Evolutionary conservation across 2,797 vertebrate species (phyloP), one percentile per base, ranked within the genome.

Genomic region (Anas georgica): DNA sequence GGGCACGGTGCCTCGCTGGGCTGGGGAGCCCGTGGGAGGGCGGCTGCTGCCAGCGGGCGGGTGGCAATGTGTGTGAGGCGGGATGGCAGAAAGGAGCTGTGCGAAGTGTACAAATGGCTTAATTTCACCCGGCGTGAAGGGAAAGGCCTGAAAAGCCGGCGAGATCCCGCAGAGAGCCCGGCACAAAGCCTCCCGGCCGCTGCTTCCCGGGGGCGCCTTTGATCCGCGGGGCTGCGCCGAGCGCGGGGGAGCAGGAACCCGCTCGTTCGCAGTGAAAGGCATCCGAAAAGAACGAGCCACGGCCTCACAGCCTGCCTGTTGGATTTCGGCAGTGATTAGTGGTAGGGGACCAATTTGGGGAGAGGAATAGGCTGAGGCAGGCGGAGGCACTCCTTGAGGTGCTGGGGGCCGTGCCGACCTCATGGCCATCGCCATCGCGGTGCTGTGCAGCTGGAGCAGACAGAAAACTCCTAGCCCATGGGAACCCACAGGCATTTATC

Each of bases 21-120:
- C 81, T 86, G 17, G 1, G 41, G 86, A 94, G 90, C 84, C 55
- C 91, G 22, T 63, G 76, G 94, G 86, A 93, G 76, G 94, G 88
- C 91, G 67, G 78, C 55, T 77, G 72, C 86, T 94, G 88, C 72
- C 54, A n/a, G 50, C 68, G 66, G 79, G 46, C 43, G 54, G 81
- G 29, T 45, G 59, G 83, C 50, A 43, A 58, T 15, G 66, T 46
- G 68, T 8, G 35, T 67, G 59, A 77, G 80, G 76, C 8, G 17
- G 41, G 58, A 62, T 89, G 41, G 94, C 73, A 66, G 76, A 74
- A 89, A 86, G 70, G 50, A 91, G 70, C 67, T 56, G 33, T 18
- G 4, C 59, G 39, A 86, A 83, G 82, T 81, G 68, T 58, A 80
- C 70, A 55, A 78, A 45, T 17, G 39, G 70, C 50, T 86, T 92